phyloP scores from a whole-genome alignment of 2,888 invertebrate genomes.

The Drosophila seclusa region DNA sequence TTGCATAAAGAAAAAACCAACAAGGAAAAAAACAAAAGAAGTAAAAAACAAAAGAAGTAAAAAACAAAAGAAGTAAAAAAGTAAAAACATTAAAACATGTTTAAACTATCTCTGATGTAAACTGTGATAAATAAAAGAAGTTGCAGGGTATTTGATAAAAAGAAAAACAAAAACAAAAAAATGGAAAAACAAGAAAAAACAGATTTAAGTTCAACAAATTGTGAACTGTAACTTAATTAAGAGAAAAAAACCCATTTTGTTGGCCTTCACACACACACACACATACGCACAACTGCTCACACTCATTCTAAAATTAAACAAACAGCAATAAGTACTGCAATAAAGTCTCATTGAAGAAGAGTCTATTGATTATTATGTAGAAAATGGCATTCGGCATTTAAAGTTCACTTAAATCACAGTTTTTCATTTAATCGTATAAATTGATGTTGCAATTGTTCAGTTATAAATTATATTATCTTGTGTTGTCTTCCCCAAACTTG shows the following conservation, averaged over 20 bases:
- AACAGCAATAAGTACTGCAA: conserved; percentile 69
- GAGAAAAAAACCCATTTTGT: conserved; percentile 35
- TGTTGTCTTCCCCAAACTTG: conserved; percentile 47
- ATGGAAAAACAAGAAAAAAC: conserved; percentile 47
- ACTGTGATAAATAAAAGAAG: conserved; percentile 84
- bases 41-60: conserved; percentile 3
- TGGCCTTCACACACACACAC: conserved; percentile 24
- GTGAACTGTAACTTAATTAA: conserved; percentile 54
- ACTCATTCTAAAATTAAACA: conserved; percentile 24
- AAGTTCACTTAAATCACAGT: conserved; percentile 28
- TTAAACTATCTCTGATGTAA: conserved; percentile 83
- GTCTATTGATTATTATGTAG: conserved; percentile 14
- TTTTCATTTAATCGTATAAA: conserved; percentile 2
- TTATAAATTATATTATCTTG: conserved; percentile 43
- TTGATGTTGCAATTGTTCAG: conserved; percentile 16
- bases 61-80: conserved; percentile 24
- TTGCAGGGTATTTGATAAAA: conserved; percentile 84
- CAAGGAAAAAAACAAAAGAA: conserved; percentile 26
- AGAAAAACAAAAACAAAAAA: conserved; percentile 43
- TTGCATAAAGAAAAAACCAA: conserved; percentile 43
- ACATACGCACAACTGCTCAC: conserved; percentile 12
- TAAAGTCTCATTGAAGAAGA: conserved; percentile 49
- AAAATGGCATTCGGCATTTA: conserved; percentile 27
- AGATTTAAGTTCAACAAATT: conserved; percentile 62
- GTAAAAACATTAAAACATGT: conserved; percentile 50